Percentiles rank a stretch among this genome's conserved stretches.
Conservation (phyloP, 2,113 vertebrate species). For the Chrysemys picta region DNA sequence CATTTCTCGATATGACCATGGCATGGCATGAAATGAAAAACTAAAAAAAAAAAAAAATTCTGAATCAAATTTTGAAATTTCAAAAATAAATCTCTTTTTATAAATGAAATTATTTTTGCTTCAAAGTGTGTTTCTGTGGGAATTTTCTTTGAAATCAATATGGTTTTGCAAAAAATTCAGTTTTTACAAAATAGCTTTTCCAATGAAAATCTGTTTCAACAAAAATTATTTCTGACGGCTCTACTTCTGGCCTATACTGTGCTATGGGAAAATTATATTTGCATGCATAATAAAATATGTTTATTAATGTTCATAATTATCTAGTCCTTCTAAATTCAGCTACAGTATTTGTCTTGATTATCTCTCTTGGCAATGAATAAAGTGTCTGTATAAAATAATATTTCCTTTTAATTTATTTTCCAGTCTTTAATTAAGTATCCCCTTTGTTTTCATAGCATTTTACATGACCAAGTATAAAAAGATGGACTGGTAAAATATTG, state of each 20-base stretch:
- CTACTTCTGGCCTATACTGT: background rate
- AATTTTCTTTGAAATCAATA: background rate
- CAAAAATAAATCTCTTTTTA: background rate
- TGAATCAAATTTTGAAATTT: background rate
- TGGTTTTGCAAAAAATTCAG: background rate
- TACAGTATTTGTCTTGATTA: background rate
- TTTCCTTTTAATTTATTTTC: background rate
- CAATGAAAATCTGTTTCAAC: background rate
- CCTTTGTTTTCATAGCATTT: background rate
- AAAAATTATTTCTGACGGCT: background rate
- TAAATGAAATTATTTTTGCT: background rate
- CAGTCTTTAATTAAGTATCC: background rate
- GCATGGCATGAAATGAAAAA: background rate
- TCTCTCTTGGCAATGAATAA: background rate
- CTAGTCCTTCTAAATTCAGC: background rate
- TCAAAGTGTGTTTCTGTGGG: background rate
- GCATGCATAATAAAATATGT: background rate
- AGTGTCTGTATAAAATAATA: background rate
- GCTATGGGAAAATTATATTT: slow-evolving; percentile 20
- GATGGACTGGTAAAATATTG: background rate
- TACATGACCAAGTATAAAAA: background rate
- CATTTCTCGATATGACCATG: background rate
- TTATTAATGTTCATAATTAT: background rate
- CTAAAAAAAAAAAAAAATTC: background rate
- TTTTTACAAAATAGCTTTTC: background rate